Percentiles rank a stretch among this genome's conserved stretches.
Conservation (phyloP, 2,113 vertebrate species). For the Phyllopteryx taeniolatus region DNA sequence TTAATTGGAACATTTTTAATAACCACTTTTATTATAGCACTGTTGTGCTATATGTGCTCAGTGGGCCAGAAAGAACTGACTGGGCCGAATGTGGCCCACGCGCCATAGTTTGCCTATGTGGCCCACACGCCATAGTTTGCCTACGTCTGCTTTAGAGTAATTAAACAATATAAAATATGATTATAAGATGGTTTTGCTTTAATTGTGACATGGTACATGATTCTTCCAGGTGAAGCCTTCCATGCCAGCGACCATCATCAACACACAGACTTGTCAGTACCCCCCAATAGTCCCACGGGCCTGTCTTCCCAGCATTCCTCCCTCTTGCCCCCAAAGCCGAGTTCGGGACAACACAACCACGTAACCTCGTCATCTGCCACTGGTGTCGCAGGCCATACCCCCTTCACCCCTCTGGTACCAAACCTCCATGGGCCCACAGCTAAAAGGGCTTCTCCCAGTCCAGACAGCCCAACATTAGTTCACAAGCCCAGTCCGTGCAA, state of each 20-base stretch:
- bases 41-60: no score
- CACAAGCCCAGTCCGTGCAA: slow-evolving; percentile 84
- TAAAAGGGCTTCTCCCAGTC: slow-evolving; percentile 73
- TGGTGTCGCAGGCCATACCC: slow-evolving; percentile 58
- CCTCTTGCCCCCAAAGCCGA: slow-evolving; percentile 80
- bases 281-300: slow-evolving; percentile 95
- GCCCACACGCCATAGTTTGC: background rate
- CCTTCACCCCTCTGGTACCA: slow-evolving; percentile 79
- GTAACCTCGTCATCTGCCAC: slow-evolving; percentile 72
- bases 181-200: background rate
- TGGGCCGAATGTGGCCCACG: background rate
- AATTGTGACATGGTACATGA: slow-evolving; percentile 15
- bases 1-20: no score
- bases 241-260: slow-evolving; percentile 89
- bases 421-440: slow-evolving; percentile 65
- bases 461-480: slow-evolving; percentile 74
- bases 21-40: no score
- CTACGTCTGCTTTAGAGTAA: background rate
- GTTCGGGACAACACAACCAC: slow-evolving; percentile 78
- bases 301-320: slow-evolving; percentile 86
- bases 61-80: no score
- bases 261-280: slow-evolving; percentile 92
- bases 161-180: background rate
- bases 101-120: background rate
- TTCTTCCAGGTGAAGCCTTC: slow-evolving; percentile 80